phyloP scores from a whole-genome alignment of 2,113 vertebrate species.

The Cheirogaleus medius region DNA sequence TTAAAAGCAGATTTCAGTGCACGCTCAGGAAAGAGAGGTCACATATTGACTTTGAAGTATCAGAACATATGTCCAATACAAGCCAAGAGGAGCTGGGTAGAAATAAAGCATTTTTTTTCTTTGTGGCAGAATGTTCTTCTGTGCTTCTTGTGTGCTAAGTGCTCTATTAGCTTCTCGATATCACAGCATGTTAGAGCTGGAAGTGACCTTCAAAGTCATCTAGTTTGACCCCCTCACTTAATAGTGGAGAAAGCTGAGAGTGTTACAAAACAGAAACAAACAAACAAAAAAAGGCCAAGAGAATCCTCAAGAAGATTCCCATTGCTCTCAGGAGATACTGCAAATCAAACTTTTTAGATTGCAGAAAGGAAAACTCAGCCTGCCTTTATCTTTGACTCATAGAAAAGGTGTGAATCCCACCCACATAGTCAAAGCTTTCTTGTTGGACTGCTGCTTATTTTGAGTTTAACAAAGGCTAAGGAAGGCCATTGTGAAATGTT shows the following conservation, averaged over 20 bases:
- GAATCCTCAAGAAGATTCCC: background rate
- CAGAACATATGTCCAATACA: background rate
- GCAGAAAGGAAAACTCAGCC: background rate
- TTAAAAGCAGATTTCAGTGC: constrained; percentile 26
- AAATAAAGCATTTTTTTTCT: constrained; percentile 8
- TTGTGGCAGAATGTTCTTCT: background rate
- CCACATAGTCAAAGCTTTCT: background rate
- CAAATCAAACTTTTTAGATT: background rate
- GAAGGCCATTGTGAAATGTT: background rate
- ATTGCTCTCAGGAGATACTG: background rate
- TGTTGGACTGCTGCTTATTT: constrained; percentile 18
- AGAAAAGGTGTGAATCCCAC: constrained; percentile 10
- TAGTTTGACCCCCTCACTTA: background rate
- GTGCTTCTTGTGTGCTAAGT: no score
- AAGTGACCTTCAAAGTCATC: background rate
- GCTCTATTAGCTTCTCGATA: background rate
- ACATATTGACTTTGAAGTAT: background rate
- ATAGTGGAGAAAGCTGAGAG: background rate
- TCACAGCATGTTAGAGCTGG: background rate
- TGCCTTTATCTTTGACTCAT: background rate
- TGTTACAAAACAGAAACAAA: background rate
- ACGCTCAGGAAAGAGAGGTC: background rate
- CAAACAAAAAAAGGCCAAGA: background rate
- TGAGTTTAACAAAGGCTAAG: constrained; percentile 20
- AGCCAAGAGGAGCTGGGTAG: background rate